Evolutionary conservation across 2,888 invertebrate species (phyloP), one percentile per base, ranked within the genome.

Genomic region (Drosophila nigritarsus): DNA sequence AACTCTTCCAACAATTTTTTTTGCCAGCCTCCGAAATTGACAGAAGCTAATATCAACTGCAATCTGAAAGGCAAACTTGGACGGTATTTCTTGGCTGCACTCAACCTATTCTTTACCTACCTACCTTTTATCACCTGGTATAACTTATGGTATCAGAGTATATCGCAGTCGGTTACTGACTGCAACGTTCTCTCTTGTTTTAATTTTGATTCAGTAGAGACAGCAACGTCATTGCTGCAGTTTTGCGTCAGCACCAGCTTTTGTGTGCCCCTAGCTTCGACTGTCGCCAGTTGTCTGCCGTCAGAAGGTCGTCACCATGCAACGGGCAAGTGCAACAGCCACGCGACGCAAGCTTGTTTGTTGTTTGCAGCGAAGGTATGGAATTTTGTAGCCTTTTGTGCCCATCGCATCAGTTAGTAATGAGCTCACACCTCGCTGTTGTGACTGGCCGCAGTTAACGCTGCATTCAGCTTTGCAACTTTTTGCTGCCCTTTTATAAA

Each of bases 401-500:
- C 65, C 58, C 51, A 50, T 61, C 18, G 27, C 61, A 48, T 34
- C 32, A 49, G n/a, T 65, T 69, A 59, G 73, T 82, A 84, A 87
- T 82, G 70, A 70, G 74, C 67, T 61, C 24, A 48, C 55, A 64
- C 61, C 64, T 36, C 4, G 4, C 2, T 20, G 7, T 13, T 34
- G n/a, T 30, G 30, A 29, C 50, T 55, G 27, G 13, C 61, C 45
- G 61, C 53, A 36, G 36, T 20, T 62, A 24, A 1, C 2, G 24
- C 2, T 11, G 36, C 38, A 29, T n/a, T n/a, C 73, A 71, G 68
- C 66, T 59, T 60, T 38, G 56, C 49, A 56, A 24, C 15, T 15
- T 32, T 15, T 36, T 48, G 8, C 30, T 11, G 42, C 27, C 6
- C 27, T 13, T 13, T 34, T 32, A 48, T 49, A 55, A 61, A 61